Evolutionary conservation across 2,888 invertebrate genomes (phyloP), one percentile per base, ranked within the genome.

Genomic region (Phasia obesa): DNA sequence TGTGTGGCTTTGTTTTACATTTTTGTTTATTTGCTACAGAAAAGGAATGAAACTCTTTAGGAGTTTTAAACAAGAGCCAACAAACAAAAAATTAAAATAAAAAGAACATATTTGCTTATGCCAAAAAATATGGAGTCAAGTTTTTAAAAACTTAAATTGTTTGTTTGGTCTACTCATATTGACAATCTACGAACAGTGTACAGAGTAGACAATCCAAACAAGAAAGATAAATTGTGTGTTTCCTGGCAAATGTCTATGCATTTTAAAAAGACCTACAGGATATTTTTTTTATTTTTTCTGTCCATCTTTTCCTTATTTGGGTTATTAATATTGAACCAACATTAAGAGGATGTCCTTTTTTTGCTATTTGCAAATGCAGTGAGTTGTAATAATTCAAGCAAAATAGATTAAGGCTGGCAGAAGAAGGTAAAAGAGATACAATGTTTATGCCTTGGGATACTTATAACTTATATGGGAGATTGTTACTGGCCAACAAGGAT

Each of bases 161-260:
- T 75, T 75, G 59, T 70, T 79, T 79, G 77, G 62, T 77, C 69
- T 65, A 2, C 51, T 73, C 60, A 60, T 51, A 71, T 65, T 71
- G 65, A 59, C 65, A 77, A 49, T 25, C 57, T 19, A 42, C 11
- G 44, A 57, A 65, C 25, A 70, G 62, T 27, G 27, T 73, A 44
- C 67, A 38, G 38, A 64, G 62, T 49, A 62, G 67, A 82, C 71
- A 81, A 77, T 82, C 55, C 21, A 77, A 77, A 77, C 73, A 74
- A 73, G 42, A 62, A 73, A 73, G 55, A 77, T 82, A 82, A 81
- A 81, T 81, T 77, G 73, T 73, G 25, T 69, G 73, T 73, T 55
- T 77, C 67, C 67, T 60, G 77, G 47, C 73, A 77, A 77, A 51
- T 65, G 57, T 25, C 23, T 59, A 53, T 65, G 35, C 42, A 27